These are phyloP conservation scores for Entomyzon cyanotis DNA, from an alignment of 2,113 vertebrate species.

Conservation along the genomic window DNA sequence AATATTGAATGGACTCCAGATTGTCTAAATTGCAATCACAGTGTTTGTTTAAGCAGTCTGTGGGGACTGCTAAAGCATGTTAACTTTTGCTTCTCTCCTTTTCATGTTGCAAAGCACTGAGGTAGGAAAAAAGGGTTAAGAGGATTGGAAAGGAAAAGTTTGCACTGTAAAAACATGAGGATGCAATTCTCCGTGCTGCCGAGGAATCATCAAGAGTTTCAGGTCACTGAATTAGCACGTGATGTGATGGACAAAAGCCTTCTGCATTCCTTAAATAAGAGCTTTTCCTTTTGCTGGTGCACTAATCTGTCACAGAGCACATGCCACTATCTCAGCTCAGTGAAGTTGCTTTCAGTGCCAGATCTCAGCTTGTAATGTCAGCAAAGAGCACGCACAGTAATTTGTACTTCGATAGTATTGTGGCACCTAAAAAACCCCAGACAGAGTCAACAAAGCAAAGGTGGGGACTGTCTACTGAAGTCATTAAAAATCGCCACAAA, in stretches of 20 bases:
- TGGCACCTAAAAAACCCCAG: background rate
- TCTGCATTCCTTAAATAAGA: constrained; percentile 46
- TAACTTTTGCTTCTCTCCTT: constrained; percentile 74
- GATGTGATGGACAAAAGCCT: constrained; percentile 47
- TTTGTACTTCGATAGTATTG: constrained; percentile 30
- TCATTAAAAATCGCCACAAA: background rate
- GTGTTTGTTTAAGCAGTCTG: constrained; percentile 73
- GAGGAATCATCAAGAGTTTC: constrained; percentile 55
- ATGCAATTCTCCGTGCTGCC: constrained; percentile 41
- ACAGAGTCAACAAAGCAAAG: background rate
- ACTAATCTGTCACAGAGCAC: constrained; percentile 25
- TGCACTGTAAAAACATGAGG: constrained; percentile 52
- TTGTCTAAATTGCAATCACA: constrained; percentile 74
- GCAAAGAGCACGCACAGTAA: background rate
- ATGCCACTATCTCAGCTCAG: constrained; percentile 14
- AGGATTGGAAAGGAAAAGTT: constrained; percentile 22
- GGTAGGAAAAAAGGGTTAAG: constrained; percentile 14
- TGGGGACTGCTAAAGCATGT: constrained; percentile 67
- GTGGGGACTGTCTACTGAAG: background rate
- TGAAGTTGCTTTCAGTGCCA: background rate
- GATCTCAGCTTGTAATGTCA: constrained; percentile 11
- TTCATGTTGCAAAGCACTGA: constrained; percentile 57
- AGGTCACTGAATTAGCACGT: constrained; percentile 40
- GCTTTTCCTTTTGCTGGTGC: constrained; percentile 44
- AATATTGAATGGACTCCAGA: constrained; percentile 74